phyloP scores from a whole-genome alignment of 2,113 vertebrate species.

The Macaca mulatta region DNA sequence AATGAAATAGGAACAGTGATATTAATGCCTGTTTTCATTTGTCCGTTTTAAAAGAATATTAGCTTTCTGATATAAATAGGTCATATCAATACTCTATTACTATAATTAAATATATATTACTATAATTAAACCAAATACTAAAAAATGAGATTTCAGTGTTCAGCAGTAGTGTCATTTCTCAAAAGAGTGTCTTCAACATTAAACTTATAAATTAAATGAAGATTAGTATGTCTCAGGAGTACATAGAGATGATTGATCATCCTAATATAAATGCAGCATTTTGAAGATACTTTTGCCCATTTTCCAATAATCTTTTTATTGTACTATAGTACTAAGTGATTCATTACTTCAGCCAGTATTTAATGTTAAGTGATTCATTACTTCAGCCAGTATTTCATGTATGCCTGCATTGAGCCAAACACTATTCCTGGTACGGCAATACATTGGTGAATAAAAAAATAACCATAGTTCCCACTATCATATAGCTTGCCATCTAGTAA shows the following conservation, averaged over 20 bases:
- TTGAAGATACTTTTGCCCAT: background rate
- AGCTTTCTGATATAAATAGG: background rate
- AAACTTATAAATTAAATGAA: conserved; percentile 46
- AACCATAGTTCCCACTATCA: background rate
- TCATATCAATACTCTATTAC: no score
- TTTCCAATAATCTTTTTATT: background rate
- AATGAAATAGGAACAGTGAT: conserved; percentile 28
- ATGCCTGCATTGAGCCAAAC: background rate
- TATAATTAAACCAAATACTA: conserved; percentile 11
- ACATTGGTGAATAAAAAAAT: background rate
- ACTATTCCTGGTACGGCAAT: background rate
- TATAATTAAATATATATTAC: background rate
- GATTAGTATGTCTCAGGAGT: conserved; percentile 18
- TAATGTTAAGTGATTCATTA: background rate
- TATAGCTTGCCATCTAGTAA: background rate
- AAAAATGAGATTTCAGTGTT: conserved; percentile 48
- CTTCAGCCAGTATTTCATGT: background rate
- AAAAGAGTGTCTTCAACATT: conserved; percentile 55
- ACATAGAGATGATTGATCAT: background rate
- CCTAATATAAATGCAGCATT: conserved; percentile 14
- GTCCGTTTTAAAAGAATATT: conserved; percentile 24
- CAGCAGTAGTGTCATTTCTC: conserved; percentile 24
- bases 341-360: background rate
- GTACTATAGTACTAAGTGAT: background rate
- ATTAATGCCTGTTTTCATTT: conserved; percentile 41